These are phyloP conservation scores for Musca vetustissima DNA, from an alignment of 1,140 invertebrate genomes.

Conservation along the genomic window DNA sequence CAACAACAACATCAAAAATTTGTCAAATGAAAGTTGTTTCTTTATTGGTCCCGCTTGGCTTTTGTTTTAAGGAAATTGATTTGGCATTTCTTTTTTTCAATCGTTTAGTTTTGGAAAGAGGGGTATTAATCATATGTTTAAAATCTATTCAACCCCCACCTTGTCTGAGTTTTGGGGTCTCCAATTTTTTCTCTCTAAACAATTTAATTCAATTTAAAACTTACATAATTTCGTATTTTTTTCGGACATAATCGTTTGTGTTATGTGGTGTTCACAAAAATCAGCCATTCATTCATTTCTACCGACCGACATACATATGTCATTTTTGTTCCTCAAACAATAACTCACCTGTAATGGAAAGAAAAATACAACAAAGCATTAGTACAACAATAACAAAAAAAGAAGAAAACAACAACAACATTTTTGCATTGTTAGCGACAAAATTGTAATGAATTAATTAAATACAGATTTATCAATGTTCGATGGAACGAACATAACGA, in stretches of 20 bases:
- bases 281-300: too few relatives aligned
- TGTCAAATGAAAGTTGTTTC: slow-evolving; percentile 10
- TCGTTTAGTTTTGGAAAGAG: neutral
- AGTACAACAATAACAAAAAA: neutral
- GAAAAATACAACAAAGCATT: neutral
- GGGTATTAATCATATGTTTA: neutral
- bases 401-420: too few relatives aligned
- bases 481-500: too few relatives aligned
- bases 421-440: neutral
- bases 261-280: too few relatives aligned
- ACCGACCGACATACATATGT: too few relatives aligned
- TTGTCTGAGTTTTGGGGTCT: too few relatives aligned
- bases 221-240: slow-evolving; percentile 19
- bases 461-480: neutral
- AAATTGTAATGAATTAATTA: slow-evolving; percentile 12
- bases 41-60: too few relatives aligned
- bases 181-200: too few relatives aligned
- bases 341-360: slow-evolving; percentile 12
- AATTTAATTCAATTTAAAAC: slow-evolving; percentile 8
- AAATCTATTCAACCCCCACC: too few relatives aligned
- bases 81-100: neutral
- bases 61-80: too few relatives aligned
- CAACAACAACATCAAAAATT: too few relatives aligned
- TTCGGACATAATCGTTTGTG: too few relatives aligned
- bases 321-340: neutral